phyloP scores from a whole-genome alignment of 2,797 vertebrate species.

The Sebastes flavidus region DNA sequence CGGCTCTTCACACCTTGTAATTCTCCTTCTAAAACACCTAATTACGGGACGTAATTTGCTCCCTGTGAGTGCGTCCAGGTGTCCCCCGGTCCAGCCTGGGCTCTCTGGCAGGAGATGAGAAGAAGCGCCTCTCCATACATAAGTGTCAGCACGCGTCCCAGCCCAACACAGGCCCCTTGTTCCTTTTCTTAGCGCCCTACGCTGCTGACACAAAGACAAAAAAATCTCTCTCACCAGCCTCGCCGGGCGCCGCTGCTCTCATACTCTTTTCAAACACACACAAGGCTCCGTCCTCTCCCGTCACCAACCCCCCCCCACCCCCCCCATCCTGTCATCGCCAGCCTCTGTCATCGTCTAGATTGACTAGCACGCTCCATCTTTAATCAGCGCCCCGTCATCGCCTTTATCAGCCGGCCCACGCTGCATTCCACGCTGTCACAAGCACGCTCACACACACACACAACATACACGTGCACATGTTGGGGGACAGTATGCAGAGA shows the following conservation, averaged over 20 bases:
- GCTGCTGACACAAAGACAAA: constrained; percentile 50
- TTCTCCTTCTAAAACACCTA: constrained; percentile 61
- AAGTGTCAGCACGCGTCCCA: constrained; percentile 72
- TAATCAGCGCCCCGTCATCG: constrained; percentile 81
- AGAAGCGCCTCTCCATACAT: constrained; percentile 9
- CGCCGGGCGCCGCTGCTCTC: constrained; percentile 7
- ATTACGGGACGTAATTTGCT: constrained; percentile 59
- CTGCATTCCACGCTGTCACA: constrained; percentile 67
- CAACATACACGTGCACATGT: neutral
- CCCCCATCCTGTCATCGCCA: constrained; percentile 70
- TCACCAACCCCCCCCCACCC: constrained; percentile 26
- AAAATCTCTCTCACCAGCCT: constrained; percentile 42
- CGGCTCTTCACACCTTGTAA: constrained; percentile 65
- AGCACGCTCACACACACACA: constrained; percentile 17
- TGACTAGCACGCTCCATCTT: constrained; percentile 72
- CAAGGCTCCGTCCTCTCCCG: constrained; percentile 17
- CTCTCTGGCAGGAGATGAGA: constrained; percentile 18
- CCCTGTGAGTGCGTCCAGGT: constrained; percentile 66
- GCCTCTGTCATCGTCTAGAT: constrained; percentile 74
- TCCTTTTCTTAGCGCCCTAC: constrained; percentile 37
- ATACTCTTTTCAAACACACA: constrained; percentile 45
- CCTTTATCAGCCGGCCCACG: constrained; percentile 68
- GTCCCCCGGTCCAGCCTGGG: constrained; percentile 41
- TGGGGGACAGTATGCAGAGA: constrained; percentile 35
- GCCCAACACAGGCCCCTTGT: constrained; percentile 66